Conservation (phyloP, 1,140 invertebrate genomes). For the Theocolax elegans region DNA sequence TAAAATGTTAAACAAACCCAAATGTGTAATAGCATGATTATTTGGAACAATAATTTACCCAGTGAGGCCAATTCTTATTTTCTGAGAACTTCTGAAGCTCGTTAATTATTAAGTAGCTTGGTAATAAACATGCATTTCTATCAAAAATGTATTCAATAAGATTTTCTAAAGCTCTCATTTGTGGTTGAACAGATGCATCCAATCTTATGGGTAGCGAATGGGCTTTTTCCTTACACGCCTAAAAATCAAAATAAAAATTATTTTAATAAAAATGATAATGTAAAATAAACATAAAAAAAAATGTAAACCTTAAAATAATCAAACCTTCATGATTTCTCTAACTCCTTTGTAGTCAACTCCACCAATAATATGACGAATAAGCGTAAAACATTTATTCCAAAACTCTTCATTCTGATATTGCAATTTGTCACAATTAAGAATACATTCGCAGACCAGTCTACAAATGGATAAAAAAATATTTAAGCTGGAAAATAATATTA, state of each 20-base stretch:
- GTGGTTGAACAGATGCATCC: conserved; percentile 82
- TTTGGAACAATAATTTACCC: no score
- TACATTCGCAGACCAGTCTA: conserved; percentile 86
- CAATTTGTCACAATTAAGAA: conserved; percentile 83
- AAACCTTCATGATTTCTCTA: conserved; percentile 89
- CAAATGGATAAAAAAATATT: conserved; percentile 51
- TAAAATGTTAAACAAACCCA: no score
- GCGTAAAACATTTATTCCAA: conserved; percentile 88
- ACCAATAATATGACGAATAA: conserved; percentile 87
- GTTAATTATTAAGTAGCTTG: conserved; percentile 94
- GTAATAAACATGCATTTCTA: conserved; percentile 89
- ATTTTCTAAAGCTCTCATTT: conserved; percentile 82
- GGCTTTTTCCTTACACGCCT: conserved; percentile 89
- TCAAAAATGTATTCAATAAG: conserved; percentile 92
- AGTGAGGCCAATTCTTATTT: conserved; percentile 87
- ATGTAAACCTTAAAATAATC: conserved; percentile 41
- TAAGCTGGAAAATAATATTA: conserved; percentile 2
- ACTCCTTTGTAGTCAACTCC: conserved; percentile 96
- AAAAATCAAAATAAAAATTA: conserved; percentile 53
- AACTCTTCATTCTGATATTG: conserved; percentile 81
- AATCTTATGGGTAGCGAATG: conserved; percentile 79
- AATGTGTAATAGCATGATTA: no score
- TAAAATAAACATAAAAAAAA: conserved; percentile 54
- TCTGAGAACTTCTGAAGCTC: conserved; percentile 92
- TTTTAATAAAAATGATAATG: conserved; percentile 60